phyloP scores from a whole-genome alignment of 23 tunicate species.

The Pegea sp. region DNA sequence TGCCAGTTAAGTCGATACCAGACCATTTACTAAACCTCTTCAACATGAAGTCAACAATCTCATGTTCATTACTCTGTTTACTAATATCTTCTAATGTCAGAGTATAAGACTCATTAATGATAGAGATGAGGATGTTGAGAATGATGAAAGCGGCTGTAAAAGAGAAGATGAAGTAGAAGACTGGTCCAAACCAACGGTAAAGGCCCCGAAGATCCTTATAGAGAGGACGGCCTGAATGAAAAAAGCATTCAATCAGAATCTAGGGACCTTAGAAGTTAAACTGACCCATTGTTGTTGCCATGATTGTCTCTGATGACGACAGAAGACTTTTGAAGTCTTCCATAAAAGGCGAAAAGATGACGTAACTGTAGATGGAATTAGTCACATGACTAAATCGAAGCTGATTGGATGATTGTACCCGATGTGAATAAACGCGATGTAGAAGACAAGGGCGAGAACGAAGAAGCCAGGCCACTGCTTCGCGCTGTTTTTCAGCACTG shows the following conservation, averaged over 20 bases:
- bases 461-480: conserved; percentile 97
- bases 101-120: conserved; percentile 88
- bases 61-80: conserved; percentile 44
- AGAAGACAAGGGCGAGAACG: conserved; percentile 54
- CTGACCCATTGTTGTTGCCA: conserved; percentile 68
- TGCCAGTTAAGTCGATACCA: conserved; percentile 13
- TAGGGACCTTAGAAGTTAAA: background rate
- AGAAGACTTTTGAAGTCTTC: conserved; percentile 43
- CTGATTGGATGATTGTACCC: conserved; percentile 16
- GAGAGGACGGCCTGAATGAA: conserved; percentile 44
- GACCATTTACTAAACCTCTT: conserved; percentile 72
- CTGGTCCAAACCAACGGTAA: conserved; percentile 68
- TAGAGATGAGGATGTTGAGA: conserved; percentile 73
- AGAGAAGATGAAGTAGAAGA: conserved; percentile 78
- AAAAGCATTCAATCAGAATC: background rate
- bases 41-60: conserved; percentile 79
- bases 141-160: conserved; percentile 75
- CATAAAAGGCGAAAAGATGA: conserved; percentile 57
- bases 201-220: conserved; percentile 22
- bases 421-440: conserved; percentile 65
- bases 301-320: conserved; percentile 59
- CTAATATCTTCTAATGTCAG: conserved; percentile 11
- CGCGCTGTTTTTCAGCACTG: conserved; percentile 81
- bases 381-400: background rate
- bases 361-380: conserved; percentile 18